Evolutionary conservation across 1,140 invertebrate species (phyloP).

Genomic region (Cydia strobilella): DNA sequence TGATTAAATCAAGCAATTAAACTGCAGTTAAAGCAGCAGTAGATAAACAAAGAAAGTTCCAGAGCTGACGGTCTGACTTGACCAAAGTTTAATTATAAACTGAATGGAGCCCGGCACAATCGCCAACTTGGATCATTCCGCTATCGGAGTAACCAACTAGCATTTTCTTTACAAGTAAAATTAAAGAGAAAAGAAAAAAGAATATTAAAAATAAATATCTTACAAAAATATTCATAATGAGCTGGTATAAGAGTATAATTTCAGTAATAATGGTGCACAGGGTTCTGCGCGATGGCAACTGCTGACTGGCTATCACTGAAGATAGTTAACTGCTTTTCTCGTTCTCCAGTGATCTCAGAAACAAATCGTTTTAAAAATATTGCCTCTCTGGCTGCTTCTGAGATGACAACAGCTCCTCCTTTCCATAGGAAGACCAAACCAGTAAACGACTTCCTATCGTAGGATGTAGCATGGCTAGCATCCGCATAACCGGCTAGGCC

Average conservation of each 20-base stretch:
- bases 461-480: conserved; percentile 33
- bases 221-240: background rate
- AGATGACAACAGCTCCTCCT: conserved; percentile 34
- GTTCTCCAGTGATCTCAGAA: too few relatives aligned
- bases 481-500: conserved; percentile 48
- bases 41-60: conserved; percentile 53
- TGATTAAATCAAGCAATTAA: conserved; percentile 49
- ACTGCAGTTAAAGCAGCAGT: conserved; percentile 48
- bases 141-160: conserved; percentile 38
- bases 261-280: too few relatives aligned
- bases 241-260: too few relatives aligned
- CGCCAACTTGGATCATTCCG: conserved; percentile 50
- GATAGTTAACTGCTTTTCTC: too few relatives aligned
- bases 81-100: conserved; percentile 61
- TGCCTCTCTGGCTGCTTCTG: too few relatives aligned
- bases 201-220: background rate
- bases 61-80: conserved; percentile 51
- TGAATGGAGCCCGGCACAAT: conserved; percentile 50
- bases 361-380: too few relatives aligned
- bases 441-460: conserved; percentile 54
- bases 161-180: conserved; percentile 10
- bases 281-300: too few relatives aligned
- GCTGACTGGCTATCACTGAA: too few relatives aligned
- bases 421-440: conserved; percentile 55
- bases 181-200: background rate